Percentiles rank a stretch among this genome's conserved stretches.
Evolutionary conservation across 2,797 vertebrate species (phyloP).

Genomic region (Sarcophilus harrisii): DNA sequence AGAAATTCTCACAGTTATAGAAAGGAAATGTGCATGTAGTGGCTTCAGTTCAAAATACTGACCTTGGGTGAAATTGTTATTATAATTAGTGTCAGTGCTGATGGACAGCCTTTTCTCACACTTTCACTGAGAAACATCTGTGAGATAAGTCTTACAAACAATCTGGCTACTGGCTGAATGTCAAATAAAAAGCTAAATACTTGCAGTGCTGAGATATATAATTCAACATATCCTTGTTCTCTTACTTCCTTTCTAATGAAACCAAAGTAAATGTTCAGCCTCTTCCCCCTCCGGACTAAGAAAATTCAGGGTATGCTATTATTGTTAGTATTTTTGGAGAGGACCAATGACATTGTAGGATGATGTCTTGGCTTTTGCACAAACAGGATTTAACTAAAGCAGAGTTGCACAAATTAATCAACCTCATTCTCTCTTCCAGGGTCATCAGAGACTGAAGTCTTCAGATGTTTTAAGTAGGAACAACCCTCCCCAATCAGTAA

Average conservation of each 20-base stretch:
- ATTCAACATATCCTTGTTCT: not conserved
- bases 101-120: conserved; percentile 57
- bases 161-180: conserved; percentile 47
- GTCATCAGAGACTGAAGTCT: not conserved
- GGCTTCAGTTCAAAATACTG: conserved; percentile 60
- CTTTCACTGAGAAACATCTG: conserved; percentile 33
- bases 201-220: conserved; percentile 19
- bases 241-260: conserved; percentile 48
- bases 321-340: not conserved
- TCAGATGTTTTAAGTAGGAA: not conserved
- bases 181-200: conserved; percentile 51
- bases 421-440: not conserved
- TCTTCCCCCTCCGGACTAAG: not conserved
- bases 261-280: conserved; percentile 17
- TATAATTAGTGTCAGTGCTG: conserved; percentile 69
- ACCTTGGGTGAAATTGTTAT: conserved; percentile 46
- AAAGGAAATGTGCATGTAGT: conserved; percentile 42
- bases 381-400: not conserved
- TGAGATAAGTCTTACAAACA: conserved; percentile 59
- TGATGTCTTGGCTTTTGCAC: not conserved
- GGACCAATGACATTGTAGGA: not conserved
- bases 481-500: not conserved
- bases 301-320: not conserved
- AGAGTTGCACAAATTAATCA: not conserved
- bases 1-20: conserved; percentile 63